Base-by-base conservation (phyloP, 30 jellyfish, hydroid and myxozoan genomes). In the Aurelia aurita region DNA sequence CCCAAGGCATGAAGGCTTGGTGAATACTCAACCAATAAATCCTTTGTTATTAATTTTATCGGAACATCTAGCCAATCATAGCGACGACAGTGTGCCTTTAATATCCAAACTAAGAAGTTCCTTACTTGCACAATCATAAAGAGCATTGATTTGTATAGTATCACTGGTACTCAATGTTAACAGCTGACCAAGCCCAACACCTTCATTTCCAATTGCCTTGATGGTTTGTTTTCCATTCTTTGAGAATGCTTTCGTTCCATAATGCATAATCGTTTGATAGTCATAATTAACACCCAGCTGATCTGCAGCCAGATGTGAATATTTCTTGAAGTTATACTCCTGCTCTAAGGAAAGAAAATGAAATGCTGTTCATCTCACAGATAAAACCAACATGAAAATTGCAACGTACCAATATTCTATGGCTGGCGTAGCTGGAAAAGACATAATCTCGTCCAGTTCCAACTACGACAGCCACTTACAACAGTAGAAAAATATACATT, bases 61-160 rank as follows among this genome's bases (percentile, higher is more conserved):
- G n/a, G n/a, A n/a, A n/a, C n/a, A n/a, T n/a, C n/a, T n/a, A n/a
- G n/a, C n/a, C n/a, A n/a, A n/a, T n/a, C n/a, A n/a, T n/a, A n/a
- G n/a, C n/a, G n/a, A n/a, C n/a, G n/a, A n/a, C n/a, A n/a, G n/a
- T n/a, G n/a, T n/a, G n/a, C n/a, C n/a, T n/a, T n/a, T n/a, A n/a
- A n/a, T n/a, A n/a, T n/a, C n/a, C n/a, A 39, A 39, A 39, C 15
- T 39, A 39, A 66, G 20, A 32, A 32, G 46, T 14, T 27, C 0
- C 90, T 46, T 83, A 80, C 93, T 79, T 23, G 76, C 72, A 32
- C 97, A 89, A 21, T 79, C 87, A 34, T 89, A 89, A 55, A 89
- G 57, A 3, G 91, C 83, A 66, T 89, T 89, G 22, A 89, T 12
- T 51, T 72, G 81, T 46, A 67, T 61, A 43, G 82, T 69, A 64